Evolutionary conservation across 1,140 invertebrate genomes (phyloP).

Genomic region (Aphidius gifuensis): DNA sequence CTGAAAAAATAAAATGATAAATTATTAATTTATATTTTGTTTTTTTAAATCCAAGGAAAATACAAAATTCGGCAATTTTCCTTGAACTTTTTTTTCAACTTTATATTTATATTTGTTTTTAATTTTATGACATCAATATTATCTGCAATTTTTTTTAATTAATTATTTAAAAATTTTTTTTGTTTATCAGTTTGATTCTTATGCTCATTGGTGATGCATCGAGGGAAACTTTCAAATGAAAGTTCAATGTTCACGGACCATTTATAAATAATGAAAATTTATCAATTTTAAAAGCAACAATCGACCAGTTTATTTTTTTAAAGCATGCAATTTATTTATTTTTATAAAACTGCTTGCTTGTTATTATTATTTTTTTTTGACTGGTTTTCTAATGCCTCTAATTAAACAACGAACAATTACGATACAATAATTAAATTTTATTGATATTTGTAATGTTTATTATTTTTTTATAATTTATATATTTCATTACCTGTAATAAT

Average conservation of each 20-base stretch:
- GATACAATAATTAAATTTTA: slow-evolving; percentile 4
- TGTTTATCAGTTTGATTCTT: slow-evolving; percentile 29
- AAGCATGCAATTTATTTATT: slow-evolving; percentile 8
- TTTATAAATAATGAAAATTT: slow-evolving; percentile 16
- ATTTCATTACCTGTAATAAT: neutral
- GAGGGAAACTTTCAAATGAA: slow-evolving; percentile 12
- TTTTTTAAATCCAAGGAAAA: too few species aligned
- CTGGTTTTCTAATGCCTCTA: slow-evolving; percentile 6
- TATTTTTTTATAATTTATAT: slow-evolving; percentile 1
- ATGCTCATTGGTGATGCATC: slow-evolving; percentile 29
- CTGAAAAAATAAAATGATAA: too few species aligned
- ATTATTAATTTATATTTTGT: too few species aligned
- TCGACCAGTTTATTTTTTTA: neutral
- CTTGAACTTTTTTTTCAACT: neutral
- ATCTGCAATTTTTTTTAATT: neutral
- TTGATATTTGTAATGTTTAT: neutral
- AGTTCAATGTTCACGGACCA: slow-evolving; percentile 6
- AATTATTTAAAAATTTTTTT: slow-evolving; percentile 3
- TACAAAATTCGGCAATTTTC: too few species aligned
- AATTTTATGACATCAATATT: slow-evolving; percentile 4
- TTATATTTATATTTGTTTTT: neutral
- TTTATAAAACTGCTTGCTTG: neutral
- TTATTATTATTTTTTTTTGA: slow-evolving; percentile 7
- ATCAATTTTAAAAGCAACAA: slow-evolving; percentile 8
- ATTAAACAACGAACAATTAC: slow-evolving; percentile 15